Base-by-base conservation (phyloP, 2,888 invertebrate species). In the Synanthedon myopaeformis region DNA sequence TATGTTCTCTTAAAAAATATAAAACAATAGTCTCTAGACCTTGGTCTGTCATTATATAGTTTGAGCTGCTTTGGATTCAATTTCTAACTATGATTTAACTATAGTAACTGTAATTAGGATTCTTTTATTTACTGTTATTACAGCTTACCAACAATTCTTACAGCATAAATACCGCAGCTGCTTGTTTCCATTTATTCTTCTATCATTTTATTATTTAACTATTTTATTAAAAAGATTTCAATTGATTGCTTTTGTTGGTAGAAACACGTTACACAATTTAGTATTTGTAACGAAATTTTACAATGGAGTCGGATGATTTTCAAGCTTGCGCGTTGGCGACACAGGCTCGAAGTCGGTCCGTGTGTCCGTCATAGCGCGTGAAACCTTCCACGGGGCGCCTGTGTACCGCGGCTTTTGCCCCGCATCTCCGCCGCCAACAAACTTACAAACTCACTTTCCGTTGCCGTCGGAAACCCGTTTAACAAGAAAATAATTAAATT, bases 361-460 rank as follows among this genome's bases (percentile, higher is more conserved):
- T 23, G 1, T 1, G 23, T 58, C 58, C 62, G 65, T 69, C 79
- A 78, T 63, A 78, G 65, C 81, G 82, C 74, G 76, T 70, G 75
- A 66, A 70, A 69, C 76, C 74, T 71, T 67, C 74, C 62, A 60
- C 62, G 70, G 76, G 70, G 72, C 67, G 74, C 65, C 70, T 74
- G 74, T 69, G 74, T 66, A 63, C 59, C 65, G 57, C 60, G 61
- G 57, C 69, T 66, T 67, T 65, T 65, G 66, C 61, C 63, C 62
- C 68, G 54, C 56, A 28, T 51, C 49, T 52, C 54, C 54, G 35
- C 49, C 55, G 48, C 66, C 65, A 69, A 70, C 67, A 75, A 82
- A 82, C 79, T 83, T 82, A 69, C 66, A 74, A 80, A 79, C 75
- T 79, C 74, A 72, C 76, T 77, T 80, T 77, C 70, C 72, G 71